These are phyloP conservation scores for Apodemus speciosus DNA, from an alignment of 2,113 vertebrate genomes.

Conservation along the genomic window DNA sequence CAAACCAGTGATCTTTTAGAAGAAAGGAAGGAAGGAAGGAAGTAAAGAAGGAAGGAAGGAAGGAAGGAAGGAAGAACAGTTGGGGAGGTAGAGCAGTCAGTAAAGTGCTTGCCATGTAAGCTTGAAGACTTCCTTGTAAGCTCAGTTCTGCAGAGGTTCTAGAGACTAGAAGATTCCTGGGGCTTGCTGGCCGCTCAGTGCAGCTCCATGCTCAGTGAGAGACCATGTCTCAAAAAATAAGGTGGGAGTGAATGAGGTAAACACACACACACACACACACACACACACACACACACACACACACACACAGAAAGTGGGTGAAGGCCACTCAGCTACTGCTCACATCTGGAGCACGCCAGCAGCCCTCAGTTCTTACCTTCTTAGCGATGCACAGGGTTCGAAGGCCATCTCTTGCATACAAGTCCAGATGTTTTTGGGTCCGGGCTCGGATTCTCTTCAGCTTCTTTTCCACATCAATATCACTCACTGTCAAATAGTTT, in stretches of 20 bases:
- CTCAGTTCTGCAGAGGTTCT: not conserved
- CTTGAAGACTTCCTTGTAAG: not conserved
- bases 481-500: constrained; percentile 82
- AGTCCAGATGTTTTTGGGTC: constrained; percentile 93
- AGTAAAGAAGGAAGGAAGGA: no score
- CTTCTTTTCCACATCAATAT: constrained; percentile 77
- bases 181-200: not conserved
- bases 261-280: not conserved
- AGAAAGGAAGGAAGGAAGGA: no score
- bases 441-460: constrained; percentile 85
- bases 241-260: not conserved
- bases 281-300: not conserved
- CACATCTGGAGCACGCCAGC: not conserved
- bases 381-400: constrained; percentile 94
- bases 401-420: constrained; percentile 92
- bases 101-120: not conserved
- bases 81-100: no score
- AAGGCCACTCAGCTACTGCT: fast-evolving
- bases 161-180: not conserved
- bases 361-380: constrained; percentile 86
- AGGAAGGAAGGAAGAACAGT: no score
- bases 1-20: not conserved
- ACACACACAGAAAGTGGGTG: not conserved
- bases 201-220: not conserved
- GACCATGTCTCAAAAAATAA: not conserved